A percentile compares a stretch with the other conserved stretches of the same genome.
phyloP scores from a whole-genome alignment of 2,797 vertebrate species.

The Synaphobranchus kaupii region DNA sequence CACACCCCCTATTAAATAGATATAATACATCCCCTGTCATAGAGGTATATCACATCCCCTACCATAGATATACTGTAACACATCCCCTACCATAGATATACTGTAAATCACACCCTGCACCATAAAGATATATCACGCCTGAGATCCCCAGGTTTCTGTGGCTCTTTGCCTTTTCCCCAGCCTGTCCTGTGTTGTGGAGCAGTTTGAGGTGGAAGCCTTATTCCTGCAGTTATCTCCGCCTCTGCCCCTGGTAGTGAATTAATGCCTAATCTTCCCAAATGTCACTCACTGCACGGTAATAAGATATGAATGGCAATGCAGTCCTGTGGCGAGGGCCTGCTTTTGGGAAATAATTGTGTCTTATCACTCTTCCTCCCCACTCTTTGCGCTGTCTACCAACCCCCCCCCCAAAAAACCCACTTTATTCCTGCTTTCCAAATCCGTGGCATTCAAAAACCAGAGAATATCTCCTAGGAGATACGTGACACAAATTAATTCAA shows the following conservation, averaged over 20 bases:
- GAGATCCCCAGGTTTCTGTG: background rate
- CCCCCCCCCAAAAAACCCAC: constrained; percentile 22
- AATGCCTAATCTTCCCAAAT: constrained; percentile 45
- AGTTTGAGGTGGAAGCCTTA: constrained; percentile 15
- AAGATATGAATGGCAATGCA: constrained; percentile 39
- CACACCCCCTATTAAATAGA: background rate
- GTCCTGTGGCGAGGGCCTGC: constrained; percentile 36
- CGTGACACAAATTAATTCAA: constrained; percentile 67
- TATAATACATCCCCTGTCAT: background rate
- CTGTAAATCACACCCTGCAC: background rate
- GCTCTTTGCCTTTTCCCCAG: background rate
- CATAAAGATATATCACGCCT: background rate
- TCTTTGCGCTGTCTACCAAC: background rate
- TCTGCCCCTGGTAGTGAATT: constrained; percentile 37
- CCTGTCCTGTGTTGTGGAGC: constrained; percentile 30
- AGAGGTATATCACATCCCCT: background rate
- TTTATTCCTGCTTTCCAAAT: constrained; percentile 42
- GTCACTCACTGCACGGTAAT: constrained; percentile 38
- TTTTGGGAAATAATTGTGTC: constrained; percentile 40
- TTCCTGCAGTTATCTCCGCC: constrained; percentile 42
- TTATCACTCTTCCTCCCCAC: constrained; percentile 34
- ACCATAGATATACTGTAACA: background rate
- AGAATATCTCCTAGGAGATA: constrained; percentile 54
- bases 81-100: background rate
- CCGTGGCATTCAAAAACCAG: constrained; percentile 35